phyloP scores from a whole-genome alignment of 2,888 invertebrate species.

The Amphipoea oculea region DNA sequence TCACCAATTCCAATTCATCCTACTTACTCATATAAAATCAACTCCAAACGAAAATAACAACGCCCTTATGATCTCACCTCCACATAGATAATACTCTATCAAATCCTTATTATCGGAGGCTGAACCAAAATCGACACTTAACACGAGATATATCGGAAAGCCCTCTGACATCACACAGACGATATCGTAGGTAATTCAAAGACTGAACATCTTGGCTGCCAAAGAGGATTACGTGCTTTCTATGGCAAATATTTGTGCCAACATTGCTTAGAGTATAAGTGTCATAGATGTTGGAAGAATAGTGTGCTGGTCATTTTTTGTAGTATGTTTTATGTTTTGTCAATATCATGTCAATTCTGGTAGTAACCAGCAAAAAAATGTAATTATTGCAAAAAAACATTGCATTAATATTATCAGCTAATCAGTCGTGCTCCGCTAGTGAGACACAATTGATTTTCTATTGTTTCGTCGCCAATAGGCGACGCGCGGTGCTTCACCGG shows the following conservation, averaged over 20 bases:
- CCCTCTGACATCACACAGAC: slow-evolving; percentile 44
- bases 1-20: not conserved
- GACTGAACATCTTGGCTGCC: slow-evolving; percentile 57
- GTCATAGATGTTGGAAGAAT: slow-evolving; percentile 52
- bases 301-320: not conserved
- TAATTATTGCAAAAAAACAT: not conserved
- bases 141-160: slow-evolving; percentile 45
- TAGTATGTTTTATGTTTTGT: not conserved
- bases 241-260: slow-evolving; percentile 62
- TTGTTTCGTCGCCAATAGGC: no score
- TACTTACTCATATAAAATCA: not conserved
- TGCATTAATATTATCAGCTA: not conserved
- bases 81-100: slow-evolving; percentile 28
- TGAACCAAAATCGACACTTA: slow-evolving; percentile 59
- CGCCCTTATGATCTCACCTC: slow-evolving; percentile 19
- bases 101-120: slow-evolving; percentile 54
- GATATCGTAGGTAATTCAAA: slow-evolving; percentile 63
- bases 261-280: slow-evolving; percentile 46
- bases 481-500: no score
- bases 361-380: not conserved
- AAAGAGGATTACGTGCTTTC: slow-evolving; percentile 65
- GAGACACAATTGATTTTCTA: no score
- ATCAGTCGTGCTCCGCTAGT: no score
- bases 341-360: not conserved
- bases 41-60: slow-evolving; percentile 4